A percentile compares a stretch with the other conserved stretches of the same genome.
Conservation (phyloP, 2,888 invertebrate genomes). For the Ypsolopha sequella region DNA sequence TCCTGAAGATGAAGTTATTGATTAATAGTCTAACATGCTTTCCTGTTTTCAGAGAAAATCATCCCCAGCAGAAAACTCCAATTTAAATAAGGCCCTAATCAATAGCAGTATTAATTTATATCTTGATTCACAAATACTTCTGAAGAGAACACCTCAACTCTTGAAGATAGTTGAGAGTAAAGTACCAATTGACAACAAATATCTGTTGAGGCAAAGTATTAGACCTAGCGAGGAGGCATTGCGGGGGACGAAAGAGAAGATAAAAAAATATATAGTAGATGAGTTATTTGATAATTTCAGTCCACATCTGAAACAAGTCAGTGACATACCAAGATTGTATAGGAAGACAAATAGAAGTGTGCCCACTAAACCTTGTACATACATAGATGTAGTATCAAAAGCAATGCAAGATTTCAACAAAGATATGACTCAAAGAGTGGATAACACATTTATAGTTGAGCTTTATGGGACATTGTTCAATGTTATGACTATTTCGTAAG, state of each 20-base stretch:
- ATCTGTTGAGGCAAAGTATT: conserved; percentile 34
- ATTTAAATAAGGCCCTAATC: conserved; percentile 43
- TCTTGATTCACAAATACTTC: conserved; percentile 35
- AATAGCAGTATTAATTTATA: conserved; percentile 51
- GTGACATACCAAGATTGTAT: conserved; percentile 93
- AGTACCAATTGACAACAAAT: conserved; percentile 28
- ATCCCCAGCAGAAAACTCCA: conserved; percentile 32
- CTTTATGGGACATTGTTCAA: conserved; percentile 54
- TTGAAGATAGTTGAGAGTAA: conserved; percentile 33
- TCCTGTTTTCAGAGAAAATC: conserved; percentile 33
- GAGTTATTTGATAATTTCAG: conserved; percentile 57
- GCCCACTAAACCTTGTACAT: conserved; percentile 84
- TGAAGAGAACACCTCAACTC: conserved; percentile 37
- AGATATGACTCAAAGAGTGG: conserved; percentile 47
- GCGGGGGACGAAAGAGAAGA: conserved; percentile 31
- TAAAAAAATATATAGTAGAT: conserved; percentile 48
- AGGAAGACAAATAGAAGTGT: conserved; percentile 91
- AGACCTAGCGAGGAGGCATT: conserved; percentile 33
- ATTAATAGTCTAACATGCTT: conserved; percentile 8
- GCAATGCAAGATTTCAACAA: conserved; percentile 72
- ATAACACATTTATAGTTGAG: conserved; percentile 36
- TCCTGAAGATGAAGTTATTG: not conserved
- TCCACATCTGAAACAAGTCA: conserved; percentile 82
- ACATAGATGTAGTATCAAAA: conserved; percentile 77
- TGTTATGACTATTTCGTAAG: conserved; percentile 70